Base-by-base conservation (phyloP, 2,888 invertebrate genomes). In the Macaria notata region DNA sequence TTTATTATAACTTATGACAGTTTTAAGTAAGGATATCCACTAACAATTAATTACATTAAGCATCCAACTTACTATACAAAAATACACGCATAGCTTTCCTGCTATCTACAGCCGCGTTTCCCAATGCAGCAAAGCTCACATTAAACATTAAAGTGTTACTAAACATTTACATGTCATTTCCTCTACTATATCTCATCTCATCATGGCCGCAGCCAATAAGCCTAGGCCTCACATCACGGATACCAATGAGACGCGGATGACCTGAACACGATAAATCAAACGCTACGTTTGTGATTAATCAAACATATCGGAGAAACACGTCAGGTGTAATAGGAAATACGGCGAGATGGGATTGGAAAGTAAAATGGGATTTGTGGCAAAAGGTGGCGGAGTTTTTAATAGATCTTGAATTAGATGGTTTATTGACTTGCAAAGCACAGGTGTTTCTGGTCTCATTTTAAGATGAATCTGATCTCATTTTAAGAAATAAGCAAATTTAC, bases 231-330 rank as follows among this genome's bases (percentile, higher is more conserved):
- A 60, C 31, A 49, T 46, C 50, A 49, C 56, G 49, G 52, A 45
- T 61, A 66, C 69, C 65, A 69, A 70, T 71, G 71, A 75, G 75
- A 68, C 62, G 64, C 58, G 63, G 62, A 70, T 73, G 65, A 67
- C 69, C 71, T 62, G 69, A 64, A 66, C 71, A 68, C 83, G 49
- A 88, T 90, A 87, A 89, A 90, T 89, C 89, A 89, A 86, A 83
- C 83, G 81, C 80, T 81, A 76, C 74, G 76, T 73, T 75, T 75
- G 78, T 86, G 83, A 90, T 90, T 89, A 88, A 90, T 90, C 88
- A 84, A 84, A 84, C 70, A 70, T 69, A 70, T 64, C 66, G 64
- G 67, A 66, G 68, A 68, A 72, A 73, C 75, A 67, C 73, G 71
- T 70, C 71, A 65, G 71, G 53, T 51, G 73, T 76, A 75, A 63